Percentiles rank a stretch among this genome's conserved stretches.
Evolutionary conservation across 2,888 invertebrate genomes (phyloP).

Genomic region (Lottia scabra): DNA sequence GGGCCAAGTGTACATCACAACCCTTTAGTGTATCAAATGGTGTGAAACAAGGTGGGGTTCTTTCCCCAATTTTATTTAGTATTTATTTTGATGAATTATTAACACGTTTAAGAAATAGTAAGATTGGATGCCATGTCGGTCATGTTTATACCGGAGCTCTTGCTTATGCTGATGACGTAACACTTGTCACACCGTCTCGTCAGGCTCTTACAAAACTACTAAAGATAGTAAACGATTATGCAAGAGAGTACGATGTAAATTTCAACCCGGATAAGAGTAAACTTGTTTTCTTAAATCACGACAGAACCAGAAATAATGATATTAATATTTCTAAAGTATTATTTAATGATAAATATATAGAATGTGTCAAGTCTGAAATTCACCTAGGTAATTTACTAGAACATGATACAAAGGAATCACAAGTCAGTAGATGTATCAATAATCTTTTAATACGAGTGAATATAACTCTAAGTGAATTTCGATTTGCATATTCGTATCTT

Average conservation of each 20-base stretch:
- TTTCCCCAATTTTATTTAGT: conserved; percentile 15
- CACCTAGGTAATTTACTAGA: too few species aligned
- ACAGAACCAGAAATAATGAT: too few species aligned
- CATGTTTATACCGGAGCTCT: conserved; percentile 12
- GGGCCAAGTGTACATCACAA: too few species aligned
- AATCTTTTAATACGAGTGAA: not conserved
- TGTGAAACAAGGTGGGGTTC: conserved; percentile 15
- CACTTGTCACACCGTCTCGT: not conserved
- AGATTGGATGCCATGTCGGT: conserved; percentile 8
- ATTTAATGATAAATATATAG: too few species aligned
- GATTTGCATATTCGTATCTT: not conserved
- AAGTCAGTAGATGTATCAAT: not conserved
- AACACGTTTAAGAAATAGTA: conserved; percentile 9
- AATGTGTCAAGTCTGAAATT: too few species aligned
- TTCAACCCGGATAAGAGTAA: too few species aligned
- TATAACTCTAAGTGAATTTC: not conserved
- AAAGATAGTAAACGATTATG: too few species aligned
- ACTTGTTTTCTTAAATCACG: too few species aligned
- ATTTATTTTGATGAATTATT: conserved; percentile 12
- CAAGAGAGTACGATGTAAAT: too few species aligned
- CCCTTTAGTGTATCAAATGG: conserved; percentile 14
- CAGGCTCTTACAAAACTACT: too few species aligned
- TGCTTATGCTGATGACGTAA: conserved; percentile 26
- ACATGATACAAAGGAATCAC: too few species aligned
- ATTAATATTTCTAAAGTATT: too few species aligned